Base-by-base conservation (phyloP, 2,113 vertebrate species). In the Strix aluco region DNA sequence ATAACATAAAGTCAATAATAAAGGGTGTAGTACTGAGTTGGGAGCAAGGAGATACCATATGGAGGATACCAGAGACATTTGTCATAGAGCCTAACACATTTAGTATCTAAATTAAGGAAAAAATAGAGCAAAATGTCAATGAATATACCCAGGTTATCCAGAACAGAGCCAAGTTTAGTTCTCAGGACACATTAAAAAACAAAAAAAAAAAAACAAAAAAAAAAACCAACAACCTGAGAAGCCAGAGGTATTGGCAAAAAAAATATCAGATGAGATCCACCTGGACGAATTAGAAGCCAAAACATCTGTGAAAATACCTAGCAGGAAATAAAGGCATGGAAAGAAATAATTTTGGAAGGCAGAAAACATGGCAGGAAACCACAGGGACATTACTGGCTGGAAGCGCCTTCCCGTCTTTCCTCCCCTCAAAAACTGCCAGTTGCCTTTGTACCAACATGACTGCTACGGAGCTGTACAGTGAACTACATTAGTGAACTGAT, bases 301-400 rank as follows among this genome's bases (percentile, higher is more conserved):
- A 94, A 79, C 57, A 90, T 69, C 90, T 63, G 79, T 90, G 85
- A 40, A 93, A 97, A 92, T n/a, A 86, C 55, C 63, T 75, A 42
- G 40, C 49, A 90, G 87, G 92, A 96, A 93, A 81, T 49, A 84
- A 67, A 88, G 7, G 85, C 92, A 81, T 30, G 78, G 91, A 86
- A 92, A 94, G 63, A 88, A 95, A 92, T 52, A 0, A 66, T 57
- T 88, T 13, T 44, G 59, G 81, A 90, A 90, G 79, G 58, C 47
- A 77, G 58, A 75, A 63, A 83, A 65, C 77, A 52, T 10, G 15
- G 70, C 85, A 92, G 88, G 77, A 93, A 95, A 83, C 77, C 32
- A 4, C 59, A 32, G 16, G 47, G 66, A 47, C 25, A 0, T 47
- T 61, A n/a, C 29, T n/a, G 83, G 49, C 67, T 89, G 63, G 73